Evolutionary conservation across 2,888 invertebrate species (phyloP).

Genomic region (Pheosia tremula): DNA sequence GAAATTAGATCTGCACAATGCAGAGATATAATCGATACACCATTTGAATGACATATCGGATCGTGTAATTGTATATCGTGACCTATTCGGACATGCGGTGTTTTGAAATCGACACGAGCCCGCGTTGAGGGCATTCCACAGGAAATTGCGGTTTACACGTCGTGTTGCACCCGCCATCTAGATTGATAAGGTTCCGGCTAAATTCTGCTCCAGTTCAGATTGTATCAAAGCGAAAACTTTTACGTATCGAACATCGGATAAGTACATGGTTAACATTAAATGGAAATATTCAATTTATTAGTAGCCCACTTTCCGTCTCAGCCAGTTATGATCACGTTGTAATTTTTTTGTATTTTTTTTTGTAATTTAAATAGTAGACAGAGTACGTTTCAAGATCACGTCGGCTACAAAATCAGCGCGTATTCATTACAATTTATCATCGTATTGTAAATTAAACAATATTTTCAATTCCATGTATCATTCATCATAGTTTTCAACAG

Average conservation of each 20-base stretch:
- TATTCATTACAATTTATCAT: constrained; percentile 8
- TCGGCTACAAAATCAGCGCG: neutral
- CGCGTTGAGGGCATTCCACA: constrained; percentile 40
- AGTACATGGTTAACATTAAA: constrained; percentile 8
- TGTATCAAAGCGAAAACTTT: constrained; percentile 41
- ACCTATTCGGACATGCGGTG: constrained; percentile 46
- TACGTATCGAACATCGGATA: constrained; percentile 29
- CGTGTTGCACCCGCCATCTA: constrained; percentile 48
- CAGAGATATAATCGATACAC: constrained; percentile 54
- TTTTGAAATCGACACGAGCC: constrained; percentile 49
- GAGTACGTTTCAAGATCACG: neutral
- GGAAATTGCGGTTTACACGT: constrained; percentile 57
- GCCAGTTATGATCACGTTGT: neutral
- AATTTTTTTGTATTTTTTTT: no score
- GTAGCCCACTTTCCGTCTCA: neutral
- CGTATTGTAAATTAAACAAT: constrained; percentile 20
- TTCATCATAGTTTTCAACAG: constrained; percentile 25
- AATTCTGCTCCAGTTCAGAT: constrained; percentile 30
- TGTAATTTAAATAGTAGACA: neutral
- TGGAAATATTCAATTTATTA: neutral
- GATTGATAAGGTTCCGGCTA: constrained; percentile 58
- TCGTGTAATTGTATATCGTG: constrained; percentile 54
- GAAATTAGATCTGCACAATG: constrained; percentile 52
- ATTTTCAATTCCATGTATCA: constrained; percentile 27
- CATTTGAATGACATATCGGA: constrained; percentile 56